Base-by-base conservation (phyloP, 2,888 invertebrate genomes). In the Philonicus albiceps region DNA sequence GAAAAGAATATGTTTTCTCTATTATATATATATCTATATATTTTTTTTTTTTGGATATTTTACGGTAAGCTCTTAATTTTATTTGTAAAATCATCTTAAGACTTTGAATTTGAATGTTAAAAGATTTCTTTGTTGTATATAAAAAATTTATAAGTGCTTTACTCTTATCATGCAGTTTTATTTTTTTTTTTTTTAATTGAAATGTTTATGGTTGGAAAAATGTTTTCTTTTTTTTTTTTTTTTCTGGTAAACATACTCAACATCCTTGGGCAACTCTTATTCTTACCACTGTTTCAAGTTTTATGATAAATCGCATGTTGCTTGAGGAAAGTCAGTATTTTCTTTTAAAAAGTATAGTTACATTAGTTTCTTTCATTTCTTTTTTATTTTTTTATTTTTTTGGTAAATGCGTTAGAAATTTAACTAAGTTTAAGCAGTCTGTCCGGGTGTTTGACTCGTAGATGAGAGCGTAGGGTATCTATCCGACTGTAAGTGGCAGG, bases 401-500 rank as follows among this genome's bases (percentile, higher is more conserved):
- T 85, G 85, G 85, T 85, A 85, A 85, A 85, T 85, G 85, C 73
- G 40, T 73, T 83, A 83, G 72, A 22, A 53, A 49, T 76, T 86
- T 78, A 91, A 88, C 91, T 91, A 80, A 92, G 88, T 88, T 92
- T 92, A 88, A 91, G 90, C 88, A 92, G 90, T 75, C 92, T 90
- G 89, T 92, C 92, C 87, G 92, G 91, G 92, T 97, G 96, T 92
- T 97, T 96, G 91, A 95, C 94, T 89, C 96, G 94, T 92, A 97
- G 94, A 91, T 97, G 97, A 85, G 95, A 95, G 91, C 96, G 95
- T 91, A 97, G 93, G 83, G 97, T 97, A 93, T 97, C 97, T 92
- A 96, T 96, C 92, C 97, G 95, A 93, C 96, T 96, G 94, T 97
- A 97, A 88, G 96, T 96, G 90, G 96, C 96, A 89, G 96, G 96